These are phyloP conservation scores for Mormyrus iriodes DNA, from an alignment of 2,113 vertebrate genomes.

Conservation along the genomic window DNA sequence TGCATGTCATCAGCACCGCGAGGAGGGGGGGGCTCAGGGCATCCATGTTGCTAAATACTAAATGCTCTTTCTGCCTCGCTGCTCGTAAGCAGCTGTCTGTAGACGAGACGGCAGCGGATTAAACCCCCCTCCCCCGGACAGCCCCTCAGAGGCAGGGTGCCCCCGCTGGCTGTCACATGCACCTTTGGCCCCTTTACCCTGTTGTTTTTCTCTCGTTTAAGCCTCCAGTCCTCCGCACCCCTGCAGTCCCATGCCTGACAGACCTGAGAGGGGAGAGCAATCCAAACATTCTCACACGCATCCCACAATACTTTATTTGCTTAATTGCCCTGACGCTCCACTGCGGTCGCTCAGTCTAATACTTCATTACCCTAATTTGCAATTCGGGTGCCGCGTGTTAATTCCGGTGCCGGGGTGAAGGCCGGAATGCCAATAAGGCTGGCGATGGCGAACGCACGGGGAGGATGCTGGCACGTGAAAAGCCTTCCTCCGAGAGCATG, in stretches of 20 bases:
- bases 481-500: background rate
- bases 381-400: background rate
- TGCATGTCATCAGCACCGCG: constrained; percentile 11
- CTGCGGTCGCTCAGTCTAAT: background rate
- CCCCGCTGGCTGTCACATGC: background rate
- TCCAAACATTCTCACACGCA: background rate
- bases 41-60: constrained; percentile 17
- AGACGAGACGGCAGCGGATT: background rate
- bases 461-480: background rate
- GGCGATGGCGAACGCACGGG: background rate
- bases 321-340: background rate
- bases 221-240: background rate
- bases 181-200: background rate
- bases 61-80: background rate
- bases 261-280: background rate
- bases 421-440: background rate
- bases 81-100: background rate
- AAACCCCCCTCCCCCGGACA: background rate
- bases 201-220: background rate
- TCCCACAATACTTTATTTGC: constrained; percentile 3
- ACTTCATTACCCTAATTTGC: constrained; percentile 15
- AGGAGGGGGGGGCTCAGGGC: constrained; percentile 3
- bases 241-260: background rate
- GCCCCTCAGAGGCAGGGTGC: background rate
- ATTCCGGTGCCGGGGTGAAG: background rate